Base-by-base conservation (phyloP, 2,888 invertebrate genomes). In the Hemicrepidius hirtus region DNA sequence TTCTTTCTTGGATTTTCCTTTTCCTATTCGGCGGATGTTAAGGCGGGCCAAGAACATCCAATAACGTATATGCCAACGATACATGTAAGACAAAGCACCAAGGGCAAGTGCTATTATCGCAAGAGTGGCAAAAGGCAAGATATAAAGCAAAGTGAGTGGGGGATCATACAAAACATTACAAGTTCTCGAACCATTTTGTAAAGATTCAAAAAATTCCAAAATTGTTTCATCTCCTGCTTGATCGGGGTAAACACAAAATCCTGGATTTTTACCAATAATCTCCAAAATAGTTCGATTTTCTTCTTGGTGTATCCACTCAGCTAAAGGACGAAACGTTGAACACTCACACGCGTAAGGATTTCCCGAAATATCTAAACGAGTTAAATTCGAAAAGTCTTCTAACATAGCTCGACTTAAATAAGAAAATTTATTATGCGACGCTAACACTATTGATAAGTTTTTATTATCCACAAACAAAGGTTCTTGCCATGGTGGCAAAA, bases 271-370 rank as follows among this genome's bases (percentile, higher is more conserved):
- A 9, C 68, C 68, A 0, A 78, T 53, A 55, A 78, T 41, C 18
- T 59, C 21, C 1, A 74, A 21, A 35, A 71, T 57, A 9, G 7
- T 49, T 4, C 72, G 75, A 0, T 87, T 84, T 0, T 87, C 86
- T 24, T 88, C 87, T 1, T 82, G 83, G 80, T 87, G 85, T 9
- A 88, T 71, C 88, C 88, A 88, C 37, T 84, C 83, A 40, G 86
- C 87, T 0, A 88, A 85, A 53, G 83, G 82, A 77, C 86, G 86
- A 86, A 88, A 87, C 0, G 86, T 83, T 41, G 79, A 84, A 73
- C 91, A 91, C 73, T 89, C 89, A 77, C 91, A 91, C 20, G 86
- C 84, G 74, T 90, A 89, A 1, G 89, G 86, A 81, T 91, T 91
- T 32, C 87, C 84, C 81, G 86, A 86, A 4, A 91, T 74, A 71